A percentile compares a stretch with the other conserved stretches of the same genome.
phyloP scores from a whole-genome alignment of 2,113 vertebrate genomes.

The Menidia beryllina region DNA sequence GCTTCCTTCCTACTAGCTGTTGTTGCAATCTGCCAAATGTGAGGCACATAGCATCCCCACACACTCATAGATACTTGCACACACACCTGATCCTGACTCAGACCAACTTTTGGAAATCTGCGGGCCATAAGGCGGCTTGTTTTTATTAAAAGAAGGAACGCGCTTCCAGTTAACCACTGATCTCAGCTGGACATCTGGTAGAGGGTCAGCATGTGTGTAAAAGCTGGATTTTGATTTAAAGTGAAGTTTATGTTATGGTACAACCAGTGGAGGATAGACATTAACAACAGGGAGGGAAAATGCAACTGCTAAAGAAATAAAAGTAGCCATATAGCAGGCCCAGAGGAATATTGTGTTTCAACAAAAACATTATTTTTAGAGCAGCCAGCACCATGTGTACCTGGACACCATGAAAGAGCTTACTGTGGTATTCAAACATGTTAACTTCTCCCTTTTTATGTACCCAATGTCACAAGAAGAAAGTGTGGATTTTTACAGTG shows the following conservation, averaged over 20 bases:
- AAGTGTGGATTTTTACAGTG: not conserved
- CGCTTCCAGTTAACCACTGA: constrained; percentile 68
- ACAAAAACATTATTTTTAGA: constrained; percentile 62
- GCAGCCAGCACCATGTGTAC: constrained; percentile 25
- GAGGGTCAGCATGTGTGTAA: constrained; percentile 45
- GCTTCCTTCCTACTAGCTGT: constrained; percentile 67
- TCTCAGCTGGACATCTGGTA: constrained; percentile 57
- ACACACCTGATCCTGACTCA: constrained; percentile 67
- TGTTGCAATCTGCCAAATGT: constrained; percentile 55
- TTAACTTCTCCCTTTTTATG: not conserved
- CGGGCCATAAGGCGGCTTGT: constrained; percentile 50
- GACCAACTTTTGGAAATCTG: constrained; percentile 58
- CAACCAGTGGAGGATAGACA: constrained; percentile 31
- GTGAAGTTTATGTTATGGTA: constrained; percentile 44
- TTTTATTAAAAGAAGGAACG: constrained; percentile 52
- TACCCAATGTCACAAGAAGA: not conserved
- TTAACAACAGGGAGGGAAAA: constrained; percentile 43
- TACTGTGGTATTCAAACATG: not conserved
- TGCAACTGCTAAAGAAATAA: constrained; percentile 50
- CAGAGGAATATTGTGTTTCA: constrained; percentile 51
- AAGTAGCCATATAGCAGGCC: constrained; percentile 17
- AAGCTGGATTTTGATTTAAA: constrained; percentile 64
- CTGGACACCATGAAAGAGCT: constrained; percentile 22
- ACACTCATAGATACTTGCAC: constrained; percentile 17
- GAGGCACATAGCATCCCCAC: constrained; percentile 41